These are phyloP conservation scores for Aspidapion aeneum DNA, from an alignment of 2,888 invertebrate species.

Conservation along the genomic window DNA sequence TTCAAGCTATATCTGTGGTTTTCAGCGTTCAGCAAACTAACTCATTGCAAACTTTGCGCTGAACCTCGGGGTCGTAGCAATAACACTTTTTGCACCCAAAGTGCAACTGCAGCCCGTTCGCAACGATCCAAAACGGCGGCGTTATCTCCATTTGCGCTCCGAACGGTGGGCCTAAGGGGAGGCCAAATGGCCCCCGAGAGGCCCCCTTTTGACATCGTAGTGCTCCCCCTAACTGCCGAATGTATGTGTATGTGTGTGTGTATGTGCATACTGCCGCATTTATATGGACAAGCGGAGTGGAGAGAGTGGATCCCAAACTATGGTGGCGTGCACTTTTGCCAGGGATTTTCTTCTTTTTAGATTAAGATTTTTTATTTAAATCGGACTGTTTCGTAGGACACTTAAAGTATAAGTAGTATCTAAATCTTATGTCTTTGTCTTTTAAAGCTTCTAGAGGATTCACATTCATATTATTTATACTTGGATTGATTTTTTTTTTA, in stretches of 20 bases:
- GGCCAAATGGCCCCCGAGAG: not conserved
- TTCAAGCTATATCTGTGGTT: not conserved
- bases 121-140: constrained; percentile 35
- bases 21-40: not conserved
- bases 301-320: too few species aligned
- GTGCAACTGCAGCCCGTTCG: constrained; percentile 20
- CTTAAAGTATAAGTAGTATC: too few species aligned
- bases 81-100: constrained; percentile 4
- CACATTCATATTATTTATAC: too few species aligned
- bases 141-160: constrained; percentile 46
- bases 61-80: not conserved
- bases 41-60: not conserved
- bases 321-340: too few species aligned
- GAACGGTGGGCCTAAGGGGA: constrained; percentile 2
- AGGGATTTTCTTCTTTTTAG: too few species aligned
- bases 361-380: too few species aligned
- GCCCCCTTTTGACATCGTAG: not conserved
- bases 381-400: too few species aligned
- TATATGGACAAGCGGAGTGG: too few species aligned
- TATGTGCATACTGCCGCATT: not conserved
- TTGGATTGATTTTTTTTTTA: too few species aligned
- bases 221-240: constrained; percentile 1
- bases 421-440: too few species aligned
- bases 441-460: too few species aligned
- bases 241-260: too few species aligned